phyloP scores from a whole-genome alignment of 1,140 invertebrate species.

The Cherax destructor region DNA sequence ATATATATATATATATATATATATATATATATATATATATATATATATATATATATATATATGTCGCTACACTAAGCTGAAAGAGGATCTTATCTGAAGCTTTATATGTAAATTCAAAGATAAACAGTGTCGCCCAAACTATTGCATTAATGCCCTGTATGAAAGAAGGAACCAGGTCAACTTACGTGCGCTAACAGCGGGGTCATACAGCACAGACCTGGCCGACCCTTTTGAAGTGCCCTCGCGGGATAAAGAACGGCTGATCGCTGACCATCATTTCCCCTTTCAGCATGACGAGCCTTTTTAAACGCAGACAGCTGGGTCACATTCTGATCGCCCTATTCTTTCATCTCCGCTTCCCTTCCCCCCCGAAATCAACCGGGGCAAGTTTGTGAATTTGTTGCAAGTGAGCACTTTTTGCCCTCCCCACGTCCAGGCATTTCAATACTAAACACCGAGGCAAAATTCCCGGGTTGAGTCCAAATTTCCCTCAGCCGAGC shows the following conservation, averaged over 20 bases:
- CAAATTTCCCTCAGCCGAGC: too few species aligned
- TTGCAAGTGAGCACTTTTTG: neutral
- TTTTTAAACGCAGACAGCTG: neutral
- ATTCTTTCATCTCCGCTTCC: neutral
- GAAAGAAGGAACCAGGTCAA: neutral
- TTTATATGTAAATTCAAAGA: too few species aligned
- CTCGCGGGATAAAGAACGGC: neutral
- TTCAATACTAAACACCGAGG: too few species aligned
- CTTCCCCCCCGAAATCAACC: neutral
- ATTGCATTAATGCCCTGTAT: too few species aligned
- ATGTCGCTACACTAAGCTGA: too few species aligned
- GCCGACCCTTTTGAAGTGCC: too few species aligned
- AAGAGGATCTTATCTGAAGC: too few species aligned
- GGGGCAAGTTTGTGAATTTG: neutral
- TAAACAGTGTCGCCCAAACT: neutral
- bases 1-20: too few species aligned
- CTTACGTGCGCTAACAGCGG: neutral
- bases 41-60: too few species aligned
- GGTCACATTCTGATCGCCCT: neutral
- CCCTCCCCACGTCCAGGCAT: neutral
- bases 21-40: too few species aligned
- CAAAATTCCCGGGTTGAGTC: too few species aligned
- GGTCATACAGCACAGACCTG: neutral
- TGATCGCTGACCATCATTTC: neutral
- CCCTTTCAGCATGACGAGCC: neutral